A percentile compares a stretch with the other conserved stretches of the same genome.
Conservation (phyloP, 2,888 invertebrate genomes). For the Spilosoma lubricipeda region DNA sequence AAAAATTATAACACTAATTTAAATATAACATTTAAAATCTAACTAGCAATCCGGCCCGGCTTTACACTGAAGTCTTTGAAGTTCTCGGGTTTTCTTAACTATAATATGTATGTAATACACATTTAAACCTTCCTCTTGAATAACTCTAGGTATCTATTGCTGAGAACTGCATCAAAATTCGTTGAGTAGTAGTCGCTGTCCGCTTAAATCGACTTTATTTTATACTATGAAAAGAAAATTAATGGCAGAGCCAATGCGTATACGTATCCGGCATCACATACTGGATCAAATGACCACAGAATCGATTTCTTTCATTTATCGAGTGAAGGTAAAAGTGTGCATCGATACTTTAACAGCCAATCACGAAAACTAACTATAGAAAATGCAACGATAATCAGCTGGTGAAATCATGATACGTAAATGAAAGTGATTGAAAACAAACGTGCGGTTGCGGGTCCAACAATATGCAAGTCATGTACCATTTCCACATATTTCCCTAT, state of each 20-base stretch:
- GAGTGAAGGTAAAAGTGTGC: constrained; percentile 41
- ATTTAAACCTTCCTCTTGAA: too few species aligned
- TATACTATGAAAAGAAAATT: neutral
- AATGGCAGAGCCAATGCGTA: neutral
- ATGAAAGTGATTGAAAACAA: constrained; percentile 28
- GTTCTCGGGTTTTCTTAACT: too few species aligned
- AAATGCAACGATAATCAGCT: constrained; percentile 38
- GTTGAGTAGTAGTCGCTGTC: too few species aligned
- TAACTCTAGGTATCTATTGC: too few species aligned
- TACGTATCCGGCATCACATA: neutral
- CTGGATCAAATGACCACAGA: constrained; percentile 29
- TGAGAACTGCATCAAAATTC: too few species aligned
- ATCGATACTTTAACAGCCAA: constrained; percentile 31
- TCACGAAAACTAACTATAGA: constrained; percentile 42
- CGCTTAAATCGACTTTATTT: too few species aligned
- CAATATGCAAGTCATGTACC: neutral
- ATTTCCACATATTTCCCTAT: neutral
- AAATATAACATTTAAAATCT: neutral
- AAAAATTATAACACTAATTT: neutral
- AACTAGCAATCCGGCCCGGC: too few species aligned
- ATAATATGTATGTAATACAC: too few species aligned
- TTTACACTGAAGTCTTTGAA: too few species aligned
- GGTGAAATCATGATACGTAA: constrained; percentile 42
- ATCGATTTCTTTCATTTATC: constrained; percentile 43
- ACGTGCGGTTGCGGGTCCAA: constrained; percentile 16